Evolutionary conservation across 2,113 vertebrate genomes (phyloP), one percentile per base, ranked within the genome.

Genomic region (Acinonyx jubatus): DNA sequence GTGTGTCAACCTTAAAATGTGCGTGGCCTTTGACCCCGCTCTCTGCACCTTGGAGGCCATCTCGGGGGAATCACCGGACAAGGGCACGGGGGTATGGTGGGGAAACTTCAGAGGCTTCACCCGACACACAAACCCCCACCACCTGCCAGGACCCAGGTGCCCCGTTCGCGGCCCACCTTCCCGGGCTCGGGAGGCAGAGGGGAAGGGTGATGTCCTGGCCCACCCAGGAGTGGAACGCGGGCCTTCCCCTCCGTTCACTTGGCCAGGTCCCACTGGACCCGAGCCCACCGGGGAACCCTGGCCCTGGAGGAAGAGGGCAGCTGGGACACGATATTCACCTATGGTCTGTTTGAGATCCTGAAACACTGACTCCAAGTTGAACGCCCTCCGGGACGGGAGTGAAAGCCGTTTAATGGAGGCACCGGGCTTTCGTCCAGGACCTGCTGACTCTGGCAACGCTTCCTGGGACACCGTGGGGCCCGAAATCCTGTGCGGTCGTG

Each of bases 381-480:
- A 2, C 0, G 38, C 4, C 74, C 74, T 7, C 4, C 29, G 33
- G 14, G 4, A 55, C 0, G 0, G 4, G 50, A 18, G 13, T 16
- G 7, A 29, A 14, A 12, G 21, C 4, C 31, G 1, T 4, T 16
- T 3, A 23, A 38, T 1, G 76, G 7, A 1, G 66, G 38, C 31
- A 19, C 11, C 23, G 5, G 50, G 12, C 16, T 0, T 36, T 36
- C 1, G 0, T 15, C 50, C 38, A 3, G 4, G 0, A 10, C 6
- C 38, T 10, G 4, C 12, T 15, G 15, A 15, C 8, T 33, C 36
- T 10, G 4, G 4, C n/a, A 36, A 16, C 65, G 8, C 11, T 1
- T 29, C 9, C 15, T 2, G 1, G 36, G 83, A 21, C 7, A 0
- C 19, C 21, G 0, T 21, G 23, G 18, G 45, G 3, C 29, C 41